These are phyloP conservation scores for Stichopus chloronotus DNA, from an alignment of 35 echinoderm and acorn worm species.

Conservation along the genomic window DNA sequence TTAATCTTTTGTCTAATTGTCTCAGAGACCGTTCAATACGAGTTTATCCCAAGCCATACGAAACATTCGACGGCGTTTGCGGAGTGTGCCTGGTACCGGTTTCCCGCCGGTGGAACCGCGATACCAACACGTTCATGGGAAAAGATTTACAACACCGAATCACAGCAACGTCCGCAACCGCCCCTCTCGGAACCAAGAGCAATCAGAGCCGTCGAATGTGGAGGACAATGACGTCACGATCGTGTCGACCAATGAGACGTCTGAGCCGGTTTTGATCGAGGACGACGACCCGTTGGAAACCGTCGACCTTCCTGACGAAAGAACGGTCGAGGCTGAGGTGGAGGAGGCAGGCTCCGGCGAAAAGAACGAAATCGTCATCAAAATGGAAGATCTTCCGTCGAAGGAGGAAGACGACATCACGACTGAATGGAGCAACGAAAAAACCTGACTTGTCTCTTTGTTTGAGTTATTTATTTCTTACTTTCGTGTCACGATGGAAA, in stretches of 20 bases:
- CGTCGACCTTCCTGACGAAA: conserved; percentile 12
- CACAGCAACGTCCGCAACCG: not conserved
- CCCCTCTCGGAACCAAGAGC: not conserved
- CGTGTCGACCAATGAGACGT: conserved; percentile 22
- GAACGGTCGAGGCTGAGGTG: not conserved
- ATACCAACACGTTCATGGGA: conserved; percentile 19
- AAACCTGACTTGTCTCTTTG: not conserved
- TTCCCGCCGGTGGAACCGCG: conserved; percentile 64
- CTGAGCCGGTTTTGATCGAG: not conserved
- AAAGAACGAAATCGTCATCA: conserved; percentile 24
- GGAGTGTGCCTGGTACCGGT: conserved; percentile 70
- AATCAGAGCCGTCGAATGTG: not conserved
- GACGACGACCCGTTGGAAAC: conserved; percentile 6
- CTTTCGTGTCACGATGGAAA: too few relatives aligned
- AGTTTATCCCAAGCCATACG: conserved; percentile 74
- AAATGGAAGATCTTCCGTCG: conserved; percentile 5
- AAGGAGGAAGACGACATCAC: not conserved
- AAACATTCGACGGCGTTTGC: conserved; percentile 68
- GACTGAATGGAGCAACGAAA: not conserved
- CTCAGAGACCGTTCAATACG: conserved; percentile 70
- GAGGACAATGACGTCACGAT: not conserved
- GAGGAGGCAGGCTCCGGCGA: not conserved
- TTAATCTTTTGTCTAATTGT: not conserved
- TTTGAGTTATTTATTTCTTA: too few relatives aligned
- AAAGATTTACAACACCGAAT: not conserved